Evolutionary conservation across 2,113 vertebrate genomes (phyloP).

Genomic region (Agelaius tricolor): DNA sequence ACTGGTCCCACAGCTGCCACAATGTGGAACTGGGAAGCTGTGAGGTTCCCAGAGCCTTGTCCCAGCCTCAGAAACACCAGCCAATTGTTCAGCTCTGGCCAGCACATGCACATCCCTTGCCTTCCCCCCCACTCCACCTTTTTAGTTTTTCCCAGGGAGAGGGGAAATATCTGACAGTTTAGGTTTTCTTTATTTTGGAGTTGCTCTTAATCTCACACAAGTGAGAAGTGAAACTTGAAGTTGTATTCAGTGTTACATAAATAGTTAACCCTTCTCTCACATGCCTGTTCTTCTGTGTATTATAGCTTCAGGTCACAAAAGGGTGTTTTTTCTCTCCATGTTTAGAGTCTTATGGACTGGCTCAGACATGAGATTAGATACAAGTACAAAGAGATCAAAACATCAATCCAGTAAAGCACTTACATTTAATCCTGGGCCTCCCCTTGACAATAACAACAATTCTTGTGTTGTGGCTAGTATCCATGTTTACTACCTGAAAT

Average conservation of each 20-base stretch:
- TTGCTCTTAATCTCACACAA: neutral
- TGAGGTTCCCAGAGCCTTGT: neutral
- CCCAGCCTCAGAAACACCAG: accelerated
- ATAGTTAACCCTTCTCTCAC: neutral
- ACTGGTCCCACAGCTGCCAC: accelerated
- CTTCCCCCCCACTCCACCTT: accelerated
- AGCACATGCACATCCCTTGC: accelerated
- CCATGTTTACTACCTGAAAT: neutral
- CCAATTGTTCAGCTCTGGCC: accelerated
- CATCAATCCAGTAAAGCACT: neutral
- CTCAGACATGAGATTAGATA: neutral
- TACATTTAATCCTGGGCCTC: neutral
- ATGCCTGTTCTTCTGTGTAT: neutral
- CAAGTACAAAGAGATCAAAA: neutral
- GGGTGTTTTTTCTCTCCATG: neutral
- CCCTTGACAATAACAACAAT: neutral
- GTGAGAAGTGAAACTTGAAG: neutral
- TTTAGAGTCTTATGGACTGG: neutral
- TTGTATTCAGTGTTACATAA: neutral
- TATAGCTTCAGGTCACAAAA: neutral
- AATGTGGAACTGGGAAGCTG: neutral
- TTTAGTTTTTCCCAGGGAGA: neutral
- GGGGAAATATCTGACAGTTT: neutral
- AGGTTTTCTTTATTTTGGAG: neutral
- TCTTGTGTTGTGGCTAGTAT: neutral